phyloP scores from a whole-genome alignment of 2,888 invertebrate genomes.

The Hemicrepidius hirtus region DNA sequence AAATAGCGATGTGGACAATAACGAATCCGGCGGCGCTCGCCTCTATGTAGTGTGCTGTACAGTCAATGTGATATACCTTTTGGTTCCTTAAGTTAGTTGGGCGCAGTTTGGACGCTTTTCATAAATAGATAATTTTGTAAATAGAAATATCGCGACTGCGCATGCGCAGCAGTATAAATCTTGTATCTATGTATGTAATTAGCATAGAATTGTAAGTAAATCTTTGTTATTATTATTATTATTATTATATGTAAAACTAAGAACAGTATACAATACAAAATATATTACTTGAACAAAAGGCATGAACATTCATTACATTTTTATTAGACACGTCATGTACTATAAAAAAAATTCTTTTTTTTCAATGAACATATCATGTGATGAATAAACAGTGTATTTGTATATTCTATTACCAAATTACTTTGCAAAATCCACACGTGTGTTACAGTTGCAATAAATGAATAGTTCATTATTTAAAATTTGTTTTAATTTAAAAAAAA shows the following conservation, averaged over 20 bases:
- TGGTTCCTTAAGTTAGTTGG: constrained; percentile 68
- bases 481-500: constrained; percentile 30
- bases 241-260: constrained; percentile 67
- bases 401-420: constrained; percentile 54
- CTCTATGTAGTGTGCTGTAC: constrained; percentile 68
- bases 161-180: constrained; percentile 68
- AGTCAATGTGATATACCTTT: constrained; percentile 71
- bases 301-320: constrained; percentile 48
- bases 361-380: constrained; percentile 64
- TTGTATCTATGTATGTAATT: constrained; percentile 72
- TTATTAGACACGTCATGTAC: constrained; percentile 35
- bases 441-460: constrained; percentile 72
- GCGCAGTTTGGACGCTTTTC: constrained; percentile 55
- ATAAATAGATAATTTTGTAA: constrained; percentile 56
- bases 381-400: constrained; percentile 58
- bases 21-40: constrained; percentile 61
- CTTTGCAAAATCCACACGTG: constrained; percentile 64
- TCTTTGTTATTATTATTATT: constrained; percentile 69
- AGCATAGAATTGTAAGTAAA: constrained; percentile 69
- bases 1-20: constrained; percentile 66
- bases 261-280: constrained; percentile 60
- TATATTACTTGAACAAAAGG: constrained; percentile 53
- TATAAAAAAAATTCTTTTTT: constrained; percentile 44
- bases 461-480: constrained; percentile 70
- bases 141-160: constrained; percentile 60